Conservation (phyloP, 2,888 invertebrate genomes). For the Sinodicranocentrus sp. region DNA sequence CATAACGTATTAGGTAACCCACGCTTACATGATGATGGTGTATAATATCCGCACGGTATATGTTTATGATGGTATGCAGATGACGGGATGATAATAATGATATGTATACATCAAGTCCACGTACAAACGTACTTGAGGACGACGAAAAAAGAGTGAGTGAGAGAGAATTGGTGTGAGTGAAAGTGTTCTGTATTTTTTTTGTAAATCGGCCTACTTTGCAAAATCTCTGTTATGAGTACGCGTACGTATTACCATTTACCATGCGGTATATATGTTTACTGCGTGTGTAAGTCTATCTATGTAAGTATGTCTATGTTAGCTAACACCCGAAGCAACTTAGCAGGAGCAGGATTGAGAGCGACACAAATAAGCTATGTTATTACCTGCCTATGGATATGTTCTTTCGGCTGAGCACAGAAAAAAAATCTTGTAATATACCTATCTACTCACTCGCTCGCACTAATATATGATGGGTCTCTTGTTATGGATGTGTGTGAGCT, state of each 20-base stretch:
- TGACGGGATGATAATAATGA: constrained; percentile 46
- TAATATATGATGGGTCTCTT: no score
- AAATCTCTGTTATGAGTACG: constrained; percentile 50
- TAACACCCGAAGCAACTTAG: constrained; percentile 63
- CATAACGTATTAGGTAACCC: constrained; percentile 51
- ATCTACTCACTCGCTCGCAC: no score
- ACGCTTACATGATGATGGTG: no score
- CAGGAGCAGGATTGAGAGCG: constrained; percentile 2
- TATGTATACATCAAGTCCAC: constrained; percentile 30
- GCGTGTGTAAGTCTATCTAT: background rate
- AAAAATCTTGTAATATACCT: no score
- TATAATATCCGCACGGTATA: constrained; percentile 27
- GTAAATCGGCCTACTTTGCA: constrained; percentile 75
- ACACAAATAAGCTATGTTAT: constrained; percentile 13
- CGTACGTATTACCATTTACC: constrained; percentile 10
- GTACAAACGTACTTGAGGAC: constrained; percentile 35
- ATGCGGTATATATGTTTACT: background rate
- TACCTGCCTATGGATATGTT: background rate
- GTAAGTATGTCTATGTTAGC: constrained; percentile 74
- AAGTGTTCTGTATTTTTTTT: constrained; percentile 76
- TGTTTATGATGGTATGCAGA: constrained; percentile 26
- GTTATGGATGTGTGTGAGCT: no score
- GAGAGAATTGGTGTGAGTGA: constrained; percentile 74
- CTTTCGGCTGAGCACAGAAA: no score
- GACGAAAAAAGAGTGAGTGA: constrained; percentile 51